These are phyloP conservation scores for Enteromius paludinosus DNA, from an alignment of 2,797 vertebrate genomes.

Conservation along the genomic window DNA sequence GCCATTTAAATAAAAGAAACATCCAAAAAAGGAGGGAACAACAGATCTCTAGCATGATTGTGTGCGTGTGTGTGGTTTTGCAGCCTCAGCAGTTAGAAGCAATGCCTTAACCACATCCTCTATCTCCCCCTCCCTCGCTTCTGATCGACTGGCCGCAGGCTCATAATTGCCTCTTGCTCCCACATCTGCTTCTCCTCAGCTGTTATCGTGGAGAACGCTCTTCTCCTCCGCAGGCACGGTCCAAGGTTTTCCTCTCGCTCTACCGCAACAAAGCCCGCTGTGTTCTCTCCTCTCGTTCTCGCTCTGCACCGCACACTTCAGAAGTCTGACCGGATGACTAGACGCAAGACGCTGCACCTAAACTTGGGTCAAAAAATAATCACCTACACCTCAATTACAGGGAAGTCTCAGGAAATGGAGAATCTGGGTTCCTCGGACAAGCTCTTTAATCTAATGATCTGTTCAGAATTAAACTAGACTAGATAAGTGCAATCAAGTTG, in stretches of 20 bases:
- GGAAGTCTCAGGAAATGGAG: background rate
- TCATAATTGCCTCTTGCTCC: slow-evolving; percentile 52
- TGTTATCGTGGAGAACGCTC: slow-evolving; percentile 51
- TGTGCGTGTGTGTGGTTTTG: slow-evolving; percentile 60
- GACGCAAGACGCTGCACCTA: background rate
- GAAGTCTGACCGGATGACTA: background rate
- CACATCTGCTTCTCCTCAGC: slow-evolving; percentile 66
- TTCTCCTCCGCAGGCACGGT: slow-evolving; percentile 56
- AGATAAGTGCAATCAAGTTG: background rate
- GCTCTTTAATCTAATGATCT: background rate
- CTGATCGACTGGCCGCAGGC: slow-evolving; percentile 52
- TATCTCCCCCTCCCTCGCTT: slow-evolving; percentile 53
- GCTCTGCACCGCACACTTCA: slow-evolving; percentile 1
- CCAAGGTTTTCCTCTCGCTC: slow-evolving; percentile 57
- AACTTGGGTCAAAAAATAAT: background rate
- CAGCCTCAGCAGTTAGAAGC: slow-evolving; percentile 60
- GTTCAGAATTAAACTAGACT: background rate
- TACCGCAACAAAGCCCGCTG: slow-evolving; percentile 59
- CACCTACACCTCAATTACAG: background rate
- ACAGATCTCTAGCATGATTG: slow-evolving; percentile 53
- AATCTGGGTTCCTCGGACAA: background rate
- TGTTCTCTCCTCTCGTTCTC: slow-evolving; percentile 54
- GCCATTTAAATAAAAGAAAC: slow-evolving; percentile 46
- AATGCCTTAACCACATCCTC: slow-evolving; percentile 64
- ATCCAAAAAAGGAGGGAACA: slow-evolving; percentile 48